Percentiles rank a stretch among this genome's conserved stretches.
phyloP scores from a whole-genome alignment of 2,797 vertebrate genomes.

The Carcharodon carcharias region DNA sequence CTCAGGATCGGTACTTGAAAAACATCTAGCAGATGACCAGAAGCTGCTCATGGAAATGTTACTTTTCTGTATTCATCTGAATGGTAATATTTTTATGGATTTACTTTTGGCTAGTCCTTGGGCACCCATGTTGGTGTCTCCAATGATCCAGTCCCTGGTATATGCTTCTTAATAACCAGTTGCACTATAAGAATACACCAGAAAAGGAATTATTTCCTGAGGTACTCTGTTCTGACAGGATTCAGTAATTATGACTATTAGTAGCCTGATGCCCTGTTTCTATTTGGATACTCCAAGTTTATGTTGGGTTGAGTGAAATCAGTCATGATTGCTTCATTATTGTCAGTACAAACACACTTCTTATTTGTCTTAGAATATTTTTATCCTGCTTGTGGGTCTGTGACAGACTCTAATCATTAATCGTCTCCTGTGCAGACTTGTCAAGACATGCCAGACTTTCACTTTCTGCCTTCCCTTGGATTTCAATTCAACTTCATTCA shows the following conservation, averaged over 20 bases:
- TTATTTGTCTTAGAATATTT: background rate
- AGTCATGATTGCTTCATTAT: background rate
- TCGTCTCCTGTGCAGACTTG: background rate
- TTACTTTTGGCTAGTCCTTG: background rate
- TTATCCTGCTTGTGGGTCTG: background rate
- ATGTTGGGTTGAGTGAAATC: background rate
- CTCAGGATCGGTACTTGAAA: background rate
- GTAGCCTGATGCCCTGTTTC: background rate
- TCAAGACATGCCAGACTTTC: background rate
- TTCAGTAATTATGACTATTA: background rate
- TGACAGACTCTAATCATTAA: background rate
- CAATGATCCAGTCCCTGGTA: background rate
- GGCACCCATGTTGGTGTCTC: background rate
- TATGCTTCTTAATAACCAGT: background rate
- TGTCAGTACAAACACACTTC: background rate
- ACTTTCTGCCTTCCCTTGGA: background rate
- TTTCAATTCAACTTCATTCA: background rate
- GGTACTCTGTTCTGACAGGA: background rate
- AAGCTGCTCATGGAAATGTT: background rate
- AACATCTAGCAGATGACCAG: background rate
- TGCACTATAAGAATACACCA: background rate
- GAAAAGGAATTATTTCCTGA: background rate
- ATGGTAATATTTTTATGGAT: background rate
- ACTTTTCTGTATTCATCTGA: background rate
- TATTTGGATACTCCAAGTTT: background rate